Base-by-base conservation (phyloP, 2,797 vertebrate genomes). In the Anguilla pacifica region DNA sequence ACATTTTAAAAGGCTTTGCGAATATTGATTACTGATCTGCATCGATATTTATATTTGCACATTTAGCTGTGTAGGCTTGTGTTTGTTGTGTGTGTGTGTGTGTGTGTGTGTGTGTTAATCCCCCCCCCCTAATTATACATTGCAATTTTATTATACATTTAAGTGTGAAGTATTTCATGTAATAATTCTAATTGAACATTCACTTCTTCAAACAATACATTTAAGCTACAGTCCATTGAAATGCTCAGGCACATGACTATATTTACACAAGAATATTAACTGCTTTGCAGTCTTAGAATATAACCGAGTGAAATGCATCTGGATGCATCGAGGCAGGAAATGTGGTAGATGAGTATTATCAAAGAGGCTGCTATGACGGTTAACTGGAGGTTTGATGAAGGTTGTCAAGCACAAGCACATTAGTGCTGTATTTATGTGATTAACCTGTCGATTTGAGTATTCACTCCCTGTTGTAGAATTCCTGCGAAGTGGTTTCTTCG, bases 1-100 rank as follows among this genome's bases (percentile, higher is more conserved):
- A 28, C 51, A 61, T 82, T n/a, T 64, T 31, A 61, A 55, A 85
- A 61, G 61, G 83, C 67, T 57, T 61, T 59, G 13, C 13, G 19
- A 83, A 7, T 87, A 89, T 89, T 83, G 86, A 89, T 82, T 72
- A 25, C 51, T 89, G 59, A 87, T 89, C 82, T 85, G 46, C 55
- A 35, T 87, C 83, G 87, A 83, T 87, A 49, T 59, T 87, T 28
- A n/a, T 72, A 89, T 87, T 49, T 67, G 43, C 43, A 85, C 85
- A 85, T 81, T 87, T 74, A 85, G 79, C 61, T 53, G 35, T 82
- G 55, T 77, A n/a, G 84, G 49, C 25, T 19, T 85, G 13, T 88
- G 83, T 77, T 22, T 61, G 28, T 85, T 9, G 25, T 17, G n/a
- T 28, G 77, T 53, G 7, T 25, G 28, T 15, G 39, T 46, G 43